phyloP scores from a whole-genome alignment of 1,140 invertebrate genomes.

The Aphelenchoides fujianensis region DNA sequence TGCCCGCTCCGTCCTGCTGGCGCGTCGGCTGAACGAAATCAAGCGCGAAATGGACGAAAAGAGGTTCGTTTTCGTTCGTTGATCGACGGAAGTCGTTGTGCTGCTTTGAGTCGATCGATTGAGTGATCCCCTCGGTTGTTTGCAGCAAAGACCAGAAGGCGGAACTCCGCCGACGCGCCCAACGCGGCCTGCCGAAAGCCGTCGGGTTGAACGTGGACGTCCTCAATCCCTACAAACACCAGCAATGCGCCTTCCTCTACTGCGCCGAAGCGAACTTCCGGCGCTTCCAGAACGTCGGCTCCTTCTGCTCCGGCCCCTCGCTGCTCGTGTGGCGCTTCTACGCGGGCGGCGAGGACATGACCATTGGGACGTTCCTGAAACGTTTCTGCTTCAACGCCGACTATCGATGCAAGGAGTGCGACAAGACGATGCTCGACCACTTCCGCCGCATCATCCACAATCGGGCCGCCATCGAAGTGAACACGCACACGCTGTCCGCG shows the following conservation, averaged over 20 bases:
- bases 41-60: conserved; percentile 32
- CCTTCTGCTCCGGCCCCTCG: conserved; percentile 64
- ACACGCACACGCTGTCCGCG: conserved; percentile 62
- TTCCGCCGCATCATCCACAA: conserved; percentile 78
- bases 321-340: conserved; percentile 63
- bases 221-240: conserved; percentile 80
- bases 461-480: conserved; percentile 72
- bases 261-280: conserved; percentile 80
- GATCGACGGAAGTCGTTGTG: too few species aligned
- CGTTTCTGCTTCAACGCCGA: conserved; percentile 64
- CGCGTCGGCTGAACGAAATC: conserved; percentile 11
- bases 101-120: too few species aligned
- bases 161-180: conserved; percentile 30
- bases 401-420: conserved; percentile 80
- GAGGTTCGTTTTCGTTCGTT: too few species aligned
- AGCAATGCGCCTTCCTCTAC: conserved; percentile 81
- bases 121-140: too few species aligned
- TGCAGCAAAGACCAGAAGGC: conserved; percentile 27
- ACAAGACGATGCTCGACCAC: conserved; percentile 79
- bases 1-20: conserved; percentile 13
- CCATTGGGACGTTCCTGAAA: conserved; percentile 80
- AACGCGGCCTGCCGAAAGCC: conserved; percentile 5
- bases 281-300: conserved; percentile 64
- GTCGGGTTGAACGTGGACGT: conserved; percentile 70
- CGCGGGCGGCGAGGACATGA: conserved; percentile 90